Base-by-base conservation (phyloP, 2,888 invertebrate species). In the Cantharis flavilabris region DNA sequence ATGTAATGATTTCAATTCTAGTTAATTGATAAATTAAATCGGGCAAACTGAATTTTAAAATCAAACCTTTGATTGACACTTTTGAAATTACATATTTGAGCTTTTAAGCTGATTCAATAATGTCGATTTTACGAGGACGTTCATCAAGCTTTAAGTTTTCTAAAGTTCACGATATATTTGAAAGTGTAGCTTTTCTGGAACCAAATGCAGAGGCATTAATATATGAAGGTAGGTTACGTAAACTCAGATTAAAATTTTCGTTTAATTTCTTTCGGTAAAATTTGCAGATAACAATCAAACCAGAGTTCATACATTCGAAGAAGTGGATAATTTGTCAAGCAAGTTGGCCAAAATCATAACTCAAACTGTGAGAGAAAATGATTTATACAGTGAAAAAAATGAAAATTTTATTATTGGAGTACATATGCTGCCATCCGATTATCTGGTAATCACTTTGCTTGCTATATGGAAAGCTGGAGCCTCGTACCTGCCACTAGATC, bases 401-500 rank as follows among this genome's bases (percentile, higher is more conserved):
- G 92, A 93, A 0, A 94, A 95, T 85, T 93, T 88, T 82, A 92
- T 96, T 11, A 90, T 96, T 0, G 95, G 94, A 0, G 93, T 96
- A 0, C 94, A 94, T 84, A 93, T 96, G 92, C 92, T 92, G 80
- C 96, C 96, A 0, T 92, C 94, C 3, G 93, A 95, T 83, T 90
- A 88, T 49, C 85, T 94, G 75, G 90, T 96, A 10, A 89, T 92
- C 30, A 89, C 93, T 0, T 87, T 97, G 20, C 87, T 96, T 78
- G 92, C 95, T 0, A 92, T 94, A 71, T 93, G 95, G 92, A 96
- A 96, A 88, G 90, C 94, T 0, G 96, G 96, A 0, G 94, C 94
- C 18, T 94, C 96, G 0, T 97, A 97, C 88, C 89, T 97, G 72
- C 97, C 97, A 0, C 90, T 97, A 83, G 96, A 96, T 85, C 92